phyloP scores from a whole-genome alignment of 35 echinoderm and acorn worm species.

The Apostichopus californicus region DNA sequence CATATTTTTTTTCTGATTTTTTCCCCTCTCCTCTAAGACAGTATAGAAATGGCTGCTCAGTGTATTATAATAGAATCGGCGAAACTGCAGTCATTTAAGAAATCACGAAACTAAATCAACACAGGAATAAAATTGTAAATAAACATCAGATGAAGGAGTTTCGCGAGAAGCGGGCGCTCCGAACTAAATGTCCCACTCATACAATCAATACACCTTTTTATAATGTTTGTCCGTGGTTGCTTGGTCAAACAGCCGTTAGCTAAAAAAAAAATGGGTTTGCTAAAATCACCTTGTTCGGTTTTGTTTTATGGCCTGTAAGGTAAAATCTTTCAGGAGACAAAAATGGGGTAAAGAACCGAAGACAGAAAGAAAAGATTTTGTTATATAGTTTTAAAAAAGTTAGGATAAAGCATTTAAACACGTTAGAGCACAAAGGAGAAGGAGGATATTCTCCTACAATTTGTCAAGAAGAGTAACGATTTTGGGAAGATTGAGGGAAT shows the following conservation, averaged over 20 bases:
- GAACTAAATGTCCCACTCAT: background rate
- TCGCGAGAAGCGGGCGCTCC: background rate
- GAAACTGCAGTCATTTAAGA: background rate
- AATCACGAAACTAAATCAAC: constrained; percentile 2
- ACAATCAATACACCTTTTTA: background rate
- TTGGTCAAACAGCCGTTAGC: constrained; percentile 9
- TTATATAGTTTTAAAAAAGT: background rate
- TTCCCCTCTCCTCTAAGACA: background rate
- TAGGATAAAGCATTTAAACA: no score
- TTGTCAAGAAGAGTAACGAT: no score
- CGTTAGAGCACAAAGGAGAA: no score
- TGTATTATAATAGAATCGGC: background rate
- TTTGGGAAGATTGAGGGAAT: no score
- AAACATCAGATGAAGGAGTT: background rate
- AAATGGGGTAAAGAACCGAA: background rate
- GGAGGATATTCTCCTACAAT: no score
- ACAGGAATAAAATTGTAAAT: constrained; percentile 9
- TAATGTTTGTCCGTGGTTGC: constrained; percentile 3
- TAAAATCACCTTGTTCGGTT: background rate
- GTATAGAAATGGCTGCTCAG: background rate
- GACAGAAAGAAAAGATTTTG: background rate
- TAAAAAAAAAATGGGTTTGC: background rate
- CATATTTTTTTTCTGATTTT: background rate
- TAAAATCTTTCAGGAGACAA: background rate
- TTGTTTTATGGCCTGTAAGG: background rate